Percentiles rank a stretch among this genome's conserved stretches.
These are phyloP conservation scores for Bombus consobrinus DNA, from an alignment of 1,140 invertebrate species.

Conservation along the genomic window DNA sequence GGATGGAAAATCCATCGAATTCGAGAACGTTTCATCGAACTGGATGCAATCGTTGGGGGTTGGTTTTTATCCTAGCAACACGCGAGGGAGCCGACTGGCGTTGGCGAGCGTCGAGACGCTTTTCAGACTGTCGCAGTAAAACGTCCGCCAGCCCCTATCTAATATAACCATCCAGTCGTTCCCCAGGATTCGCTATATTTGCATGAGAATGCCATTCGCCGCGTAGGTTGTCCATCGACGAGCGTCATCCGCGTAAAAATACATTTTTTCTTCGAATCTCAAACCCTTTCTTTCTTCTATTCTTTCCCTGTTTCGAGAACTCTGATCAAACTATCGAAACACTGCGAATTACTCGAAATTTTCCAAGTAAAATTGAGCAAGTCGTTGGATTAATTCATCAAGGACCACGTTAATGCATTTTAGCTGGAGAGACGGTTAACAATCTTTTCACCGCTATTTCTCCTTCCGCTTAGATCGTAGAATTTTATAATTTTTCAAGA, in stretches of 20 bases:
- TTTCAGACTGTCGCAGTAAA: slow-evolving; percentile 49
- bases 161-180: slow-evolving; percentile 18
- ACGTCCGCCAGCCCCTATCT: slow-evolving; percentile 36
- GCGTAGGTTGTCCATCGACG: neutral
- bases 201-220: slow-evolving; percentile 27
- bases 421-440: too few species aligned
- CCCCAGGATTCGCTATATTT: slow-evolving; percentile 23
- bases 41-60: neutral
- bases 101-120: slow-evolving; percentile 46
- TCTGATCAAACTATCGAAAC: neutral
- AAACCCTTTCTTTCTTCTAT: neutral
- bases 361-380: too few species aligned
- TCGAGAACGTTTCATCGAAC: slow-evolving; percentile 18
- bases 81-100: slow-evolving; percentile 12
- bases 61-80: slow-evolving; percentile 43
- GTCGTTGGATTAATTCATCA: too few species aligned
- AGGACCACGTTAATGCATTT: accelerated
- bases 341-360: too few species aligned
- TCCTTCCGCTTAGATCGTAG: neutral
- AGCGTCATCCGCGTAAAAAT: slow-evolving; percentile 21
- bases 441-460: accelerated
- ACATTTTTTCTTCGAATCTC: neutral
- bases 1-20: neutral
- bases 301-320: neutral
- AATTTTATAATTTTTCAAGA: neutral